Evolutionary conservation across 2,113 vertebrate species (phyloP), one percentile per base, ranked within the genome.

Genomic region (Nothocercus julius): DNA sequence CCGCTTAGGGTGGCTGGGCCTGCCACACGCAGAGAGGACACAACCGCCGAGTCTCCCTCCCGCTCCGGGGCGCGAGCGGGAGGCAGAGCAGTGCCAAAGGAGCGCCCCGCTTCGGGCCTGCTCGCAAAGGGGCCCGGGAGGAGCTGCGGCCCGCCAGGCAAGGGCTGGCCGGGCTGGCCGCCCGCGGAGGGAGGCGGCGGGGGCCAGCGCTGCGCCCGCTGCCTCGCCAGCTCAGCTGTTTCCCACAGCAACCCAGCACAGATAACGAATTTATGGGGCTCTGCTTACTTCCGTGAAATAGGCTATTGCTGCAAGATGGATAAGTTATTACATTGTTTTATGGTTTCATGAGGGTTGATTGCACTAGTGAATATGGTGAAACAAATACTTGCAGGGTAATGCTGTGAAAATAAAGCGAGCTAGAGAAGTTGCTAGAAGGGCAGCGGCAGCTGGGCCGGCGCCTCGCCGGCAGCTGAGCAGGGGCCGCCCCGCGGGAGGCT

Each of bases 211-310:
- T 44, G 42, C 44, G 16, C 36, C 44, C 16, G 11, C 6, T 4
- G 11, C 61, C 58, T 11, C 74, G 87, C 92, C 47, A 3, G 30
- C 38, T 82, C 95, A 94, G 92, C 93, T 84, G 49, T 19, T 84
- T 47, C 62, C 4, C 0, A 1, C 3, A 36, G 38, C 24, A 1
- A 5, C 45, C 22, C 34, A 12, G 27, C 21, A 7, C 75, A 40
- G 54, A 69, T 87, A 84, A 96, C 8, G 69, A 7, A n/a, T 95
- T 93, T 95, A 95, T 84, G 82, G 56, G 7, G 7, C 28, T 30
- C 56, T 13, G 38, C 9, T 10, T 9, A 25, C 15, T 45, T 27
- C 34, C 1, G 0, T 9, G 4, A 54, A 24, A 67, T 0, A 13
- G 42, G 45, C 15, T 40, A 1, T n/a, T 80, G 3, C 17, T 49